Conservation (phyloP, 2,113 vertebrate genomes). For the Semicossyphus pulcher region DNA sequence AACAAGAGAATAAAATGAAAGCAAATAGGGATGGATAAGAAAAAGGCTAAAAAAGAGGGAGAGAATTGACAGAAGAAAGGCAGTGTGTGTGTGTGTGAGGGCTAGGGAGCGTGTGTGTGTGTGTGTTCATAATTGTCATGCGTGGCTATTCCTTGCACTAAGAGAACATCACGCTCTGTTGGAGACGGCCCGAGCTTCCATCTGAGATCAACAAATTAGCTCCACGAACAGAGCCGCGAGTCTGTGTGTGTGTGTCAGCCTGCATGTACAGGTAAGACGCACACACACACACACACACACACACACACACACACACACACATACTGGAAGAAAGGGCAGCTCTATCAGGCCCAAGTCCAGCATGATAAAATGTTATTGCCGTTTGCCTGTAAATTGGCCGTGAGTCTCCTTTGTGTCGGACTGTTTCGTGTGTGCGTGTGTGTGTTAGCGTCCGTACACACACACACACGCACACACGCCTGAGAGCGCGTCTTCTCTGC, state of each 20-base stretch:
- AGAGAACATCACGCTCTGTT: slow-evolving; percentile 93
- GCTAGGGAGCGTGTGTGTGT: slow-evolving; percentile 19
- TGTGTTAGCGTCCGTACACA: slow-evolving; percentile 15
- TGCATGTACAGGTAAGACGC: slow-evolving; percentile 82
- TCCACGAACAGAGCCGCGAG: slow-evolving; percentile 61
- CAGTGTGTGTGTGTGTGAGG: slow-evolving; percentile 8
- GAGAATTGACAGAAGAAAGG: too few species aligned
- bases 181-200: slow-evolving; percentile 94
- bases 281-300: slow-evolving; percentile 14
- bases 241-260: slow-evolving; percentile 21
- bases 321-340: slow-evolving; percentile 90
- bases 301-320: slow-evolving; percentile 10
- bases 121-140: slow-evolving; percentile 92
- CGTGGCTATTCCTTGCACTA: slow-evolving; percentile 86
- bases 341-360: slow-evolving; percentile 95
- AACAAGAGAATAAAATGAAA: slow-evolving; percentile 46
- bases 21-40: slow-evolving; percentile 38
- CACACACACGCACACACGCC: slow-evolving; percentile 7
- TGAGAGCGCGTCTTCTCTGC: slow-evolving; percentile 83
- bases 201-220: slow-evolving; percentile 92
- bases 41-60: slow-evolving; percentile 7
- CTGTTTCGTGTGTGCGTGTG: slow-evolving; percentile 15
- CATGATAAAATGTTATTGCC: slow-evolving; percentile 97
- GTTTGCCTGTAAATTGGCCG: slow-evolving; percentile 96
- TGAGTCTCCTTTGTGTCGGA: slow-evolving; percentile 72